Percentiles rank a stretch among this genome's conserved stretches.
These are phyloP conservation scores for Rhagologus leucostigma DNA, from an alignment of 2,113 vertebrate species.

Conservation along the genomic window DNA sequence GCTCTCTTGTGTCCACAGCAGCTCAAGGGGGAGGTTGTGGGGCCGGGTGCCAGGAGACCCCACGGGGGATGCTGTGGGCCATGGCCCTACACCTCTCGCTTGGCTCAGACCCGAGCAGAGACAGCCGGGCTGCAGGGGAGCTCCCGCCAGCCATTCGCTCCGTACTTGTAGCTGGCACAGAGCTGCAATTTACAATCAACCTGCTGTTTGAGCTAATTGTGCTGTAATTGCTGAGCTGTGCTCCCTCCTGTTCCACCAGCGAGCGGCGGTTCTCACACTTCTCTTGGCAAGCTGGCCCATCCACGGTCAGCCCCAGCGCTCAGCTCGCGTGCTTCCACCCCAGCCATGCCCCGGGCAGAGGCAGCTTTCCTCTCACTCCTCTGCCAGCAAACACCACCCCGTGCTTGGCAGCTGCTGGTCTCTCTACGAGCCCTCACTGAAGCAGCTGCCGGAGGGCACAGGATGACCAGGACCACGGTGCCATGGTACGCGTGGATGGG, in stretches of 20 bases:
- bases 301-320: fast-evolving
- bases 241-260: conserved; percentile 21
- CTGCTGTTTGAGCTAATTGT: conserved; percentile 63
- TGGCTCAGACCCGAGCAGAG: background rate
- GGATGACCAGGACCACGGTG: background rate
- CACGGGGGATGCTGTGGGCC: background rate
- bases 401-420: background rate
- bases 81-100: background rate
- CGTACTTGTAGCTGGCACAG: conserved; percentile 15
- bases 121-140: background rate
- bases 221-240: conserved; percentile 55
- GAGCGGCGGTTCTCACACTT: background rate
- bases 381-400: background rate
- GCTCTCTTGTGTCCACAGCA: background rate
- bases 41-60: background rate
- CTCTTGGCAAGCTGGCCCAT: background rate
- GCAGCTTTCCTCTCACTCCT: background rate
- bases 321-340: background rate
- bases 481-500: fast-evolving
- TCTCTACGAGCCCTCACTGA: background rate
- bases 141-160: background rate
- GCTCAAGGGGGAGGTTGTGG: background rate
- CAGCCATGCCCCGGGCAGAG: background rate
- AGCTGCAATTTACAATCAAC: conserved; percentile 55
- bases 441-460: background rate